phyloP scores from a whole-genome alignment of 2,113 vertebrate genomes.

The Ardeotis arabs region DNA sequence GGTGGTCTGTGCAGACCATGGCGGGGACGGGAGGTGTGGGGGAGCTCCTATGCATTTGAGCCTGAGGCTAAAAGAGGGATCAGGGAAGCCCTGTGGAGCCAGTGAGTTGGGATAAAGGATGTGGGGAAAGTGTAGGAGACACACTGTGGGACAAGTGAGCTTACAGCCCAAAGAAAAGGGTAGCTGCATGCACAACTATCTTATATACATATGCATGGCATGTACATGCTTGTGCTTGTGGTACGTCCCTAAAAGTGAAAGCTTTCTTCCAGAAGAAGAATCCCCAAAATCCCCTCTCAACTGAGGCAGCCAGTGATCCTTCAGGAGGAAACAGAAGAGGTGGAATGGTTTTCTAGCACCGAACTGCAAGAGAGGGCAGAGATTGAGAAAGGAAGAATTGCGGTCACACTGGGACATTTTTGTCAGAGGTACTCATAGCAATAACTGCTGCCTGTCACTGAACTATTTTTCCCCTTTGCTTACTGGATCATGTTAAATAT shows the following conservation, averaged over 20 bases:
- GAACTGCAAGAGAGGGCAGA: not conserved
- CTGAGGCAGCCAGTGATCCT: not conserved
- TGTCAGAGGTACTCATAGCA: not conserved
- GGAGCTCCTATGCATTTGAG: not conserved
- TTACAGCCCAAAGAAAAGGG: not conserved
- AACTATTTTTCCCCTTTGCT: not conserved
- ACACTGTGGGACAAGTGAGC: not conserved
- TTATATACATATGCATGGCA: not conserved
- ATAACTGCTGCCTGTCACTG: not conserved
- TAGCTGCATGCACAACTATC: not conserved
- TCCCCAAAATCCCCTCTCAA: not conserved
- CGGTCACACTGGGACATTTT: not conserved
- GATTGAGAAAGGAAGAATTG: not conserved
- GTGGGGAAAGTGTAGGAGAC: not conserved
- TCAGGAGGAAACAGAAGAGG: not conserved
- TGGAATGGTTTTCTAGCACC: not conserved
- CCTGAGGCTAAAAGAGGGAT: not conserved
- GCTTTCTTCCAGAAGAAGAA: not conserved
- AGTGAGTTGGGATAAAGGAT: not conserved
- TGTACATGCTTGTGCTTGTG: not conserved
- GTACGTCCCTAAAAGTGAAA: not conserved
- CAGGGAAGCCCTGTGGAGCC: not conserved
- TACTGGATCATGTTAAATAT: not conserved
- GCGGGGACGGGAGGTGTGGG: not conserved
- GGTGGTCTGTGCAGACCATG: rapidly evolving